Evolutionary conservation across 2,797 vertebrate species (phyloP), one percentile per base, ranked within the genome.

Genomic region (Hapalemur alaotrensis): DNA sequence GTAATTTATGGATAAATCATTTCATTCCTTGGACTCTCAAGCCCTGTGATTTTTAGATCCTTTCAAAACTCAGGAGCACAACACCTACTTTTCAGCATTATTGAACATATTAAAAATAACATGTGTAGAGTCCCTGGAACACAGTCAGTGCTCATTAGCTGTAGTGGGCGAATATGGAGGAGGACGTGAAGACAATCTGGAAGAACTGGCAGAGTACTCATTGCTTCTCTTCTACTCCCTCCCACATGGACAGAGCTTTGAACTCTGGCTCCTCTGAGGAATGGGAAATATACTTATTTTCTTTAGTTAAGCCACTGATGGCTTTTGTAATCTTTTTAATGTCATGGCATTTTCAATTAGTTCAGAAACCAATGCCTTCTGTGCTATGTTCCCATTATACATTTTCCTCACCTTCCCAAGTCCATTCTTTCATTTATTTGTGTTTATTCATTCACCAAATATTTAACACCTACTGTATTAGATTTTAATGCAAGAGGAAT

Each of bases 341-440:
- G 32, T 46, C 14, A 23, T 18, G 12, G 38, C 38, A 80, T 89
- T 76, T 92, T 89, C 83, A 63, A 10, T 72, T 85, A 13, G 35
- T 54, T 91, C 87, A 91, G 57, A 93, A 91, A 97, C 48, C 43
- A 50, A 3, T 86, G 50, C 75, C 70, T 72, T 86, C 20, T 72
- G 38, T 41, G 46, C 18, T 79, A 54, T 35, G 38, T 48, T 84
- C 22, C 41, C 57, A 61, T 43, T 54, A 76, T 35, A 84, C 46
- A 91, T 75, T 80, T 93, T 59, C 76, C 32, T 89, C 70, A 48
- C 38, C 13, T 79, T 91, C 76, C 88, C 30, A 75, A 92, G 72
- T 48, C 25, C 61, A n/a, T 15, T 81, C 61, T 69, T 78, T 82
- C 38, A 59, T 59, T 82, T 48, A 48, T 38, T 38, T 38, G 50